A percentile compares a stretch with the other conserved stretches of the same genome.
These are phyloP conservation scores for Rosalia funebris DNA, from an alignment of 2,888 invertebrate genomes.

Conservation along the genomic window DNA sequence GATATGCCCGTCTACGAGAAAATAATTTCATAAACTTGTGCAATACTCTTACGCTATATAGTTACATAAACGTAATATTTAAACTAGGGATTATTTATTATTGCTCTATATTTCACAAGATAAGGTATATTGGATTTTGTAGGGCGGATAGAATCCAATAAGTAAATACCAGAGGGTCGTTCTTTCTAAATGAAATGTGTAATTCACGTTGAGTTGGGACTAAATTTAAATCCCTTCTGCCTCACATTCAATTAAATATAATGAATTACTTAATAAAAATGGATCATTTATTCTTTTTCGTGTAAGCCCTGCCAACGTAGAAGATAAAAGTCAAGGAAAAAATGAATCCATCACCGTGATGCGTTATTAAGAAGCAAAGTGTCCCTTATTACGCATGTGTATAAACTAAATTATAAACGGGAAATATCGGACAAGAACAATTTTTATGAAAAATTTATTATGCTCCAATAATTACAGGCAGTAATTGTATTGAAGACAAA, in stretches of 20 bases:
- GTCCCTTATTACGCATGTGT: too few species aligned
- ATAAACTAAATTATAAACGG: too few species aligned
- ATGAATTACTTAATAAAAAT: slow-evolving; percentile 41
- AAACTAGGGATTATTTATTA: slow-evolving; percentile 51
- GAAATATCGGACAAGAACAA: too few species aligned
- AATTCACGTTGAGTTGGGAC: slow-evolving; percentile 49
- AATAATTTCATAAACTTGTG: slow-evolving; percentile 20
- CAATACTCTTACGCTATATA: slow-evolving; percentile 26
- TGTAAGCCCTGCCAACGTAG: background rate
- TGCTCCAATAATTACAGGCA: too few species aligned
- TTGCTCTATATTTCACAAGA: slow-evolving; percentile 53
- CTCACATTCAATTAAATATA: slow-evolving; percentile 42
- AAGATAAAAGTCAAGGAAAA: slow-evolving; percentile 7
- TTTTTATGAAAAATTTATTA: too few species aligned
- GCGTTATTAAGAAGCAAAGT: background rate
- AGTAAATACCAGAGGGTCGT: slow-evolving; percentile 54
- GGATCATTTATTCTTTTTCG: slow-evolving; percentile 25
- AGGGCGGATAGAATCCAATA: slow-evolving; percentile 49
- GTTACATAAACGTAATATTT: slow-evolving; percentile 36
- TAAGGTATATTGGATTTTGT: slow-evolving; percentile 52
- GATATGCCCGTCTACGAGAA: background rate
- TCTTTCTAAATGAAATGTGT: slow-evolving; percentile 54
- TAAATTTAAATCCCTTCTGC: slow-evolving; percentile 49
- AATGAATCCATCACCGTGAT: slow-evolving; percentile 8
- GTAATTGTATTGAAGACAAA: too few species aligned